Evolutionary conservation across 2,797 vertebrate species (phyloP).

Genomic region (Pseudocheirus occidentalis): DNA sequence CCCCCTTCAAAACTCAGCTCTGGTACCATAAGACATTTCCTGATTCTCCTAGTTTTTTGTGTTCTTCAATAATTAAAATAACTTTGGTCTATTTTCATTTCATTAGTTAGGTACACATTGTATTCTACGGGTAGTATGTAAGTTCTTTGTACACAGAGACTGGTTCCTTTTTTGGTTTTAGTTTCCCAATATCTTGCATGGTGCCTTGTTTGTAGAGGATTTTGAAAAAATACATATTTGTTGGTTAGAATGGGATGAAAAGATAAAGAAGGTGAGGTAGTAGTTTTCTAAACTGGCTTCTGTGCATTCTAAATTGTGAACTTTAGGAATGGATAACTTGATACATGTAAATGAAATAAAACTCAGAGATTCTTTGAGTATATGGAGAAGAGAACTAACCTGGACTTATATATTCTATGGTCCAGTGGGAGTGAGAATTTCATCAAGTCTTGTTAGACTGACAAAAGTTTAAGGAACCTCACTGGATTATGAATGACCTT

Average conservation of each 20-base stretch:
- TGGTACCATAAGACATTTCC: not conserved
- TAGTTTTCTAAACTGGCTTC: no score
- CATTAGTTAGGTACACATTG: no score
- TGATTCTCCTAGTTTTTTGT: no score
- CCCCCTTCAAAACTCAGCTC: not conserved
- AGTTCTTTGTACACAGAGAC: no score
- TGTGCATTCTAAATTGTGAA: slow-evolving; percentile 1
- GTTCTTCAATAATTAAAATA: not conserved
- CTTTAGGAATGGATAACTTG: slow-evolving; percentile 9
- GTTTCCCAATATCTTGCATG: not conserved
- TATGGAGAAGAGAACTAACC: slow-evolving; percentile 1
- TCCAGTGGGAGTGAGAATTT: slow-evolving; percentile 18
- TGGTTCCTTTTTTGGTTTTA: not conserved
- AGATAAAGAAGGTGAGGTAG: not conserved
- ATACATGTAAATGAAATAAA: slow-evolving; percentile 26
- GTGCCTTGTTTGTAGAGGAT: not conserved
- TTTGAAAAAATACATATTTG: no score
- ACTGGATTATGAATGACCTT: slow-evolving; percentile 38
- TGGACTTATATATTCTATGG: not conserved
- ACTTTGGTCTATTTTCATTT: not conserved
- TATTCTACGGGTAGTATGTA: no score
- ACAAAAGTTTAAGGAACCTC: not conserved
- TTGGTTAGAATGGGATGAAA: not conserved
- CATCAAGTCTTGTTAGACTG: not conserved
- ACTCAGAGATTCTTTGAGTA: not conserved